These are phyloP conservation scores for Agrilus biguttatus DNA, from an alignment of 2,888 invertebrate species.

Conservation along the genomic window DNA sequence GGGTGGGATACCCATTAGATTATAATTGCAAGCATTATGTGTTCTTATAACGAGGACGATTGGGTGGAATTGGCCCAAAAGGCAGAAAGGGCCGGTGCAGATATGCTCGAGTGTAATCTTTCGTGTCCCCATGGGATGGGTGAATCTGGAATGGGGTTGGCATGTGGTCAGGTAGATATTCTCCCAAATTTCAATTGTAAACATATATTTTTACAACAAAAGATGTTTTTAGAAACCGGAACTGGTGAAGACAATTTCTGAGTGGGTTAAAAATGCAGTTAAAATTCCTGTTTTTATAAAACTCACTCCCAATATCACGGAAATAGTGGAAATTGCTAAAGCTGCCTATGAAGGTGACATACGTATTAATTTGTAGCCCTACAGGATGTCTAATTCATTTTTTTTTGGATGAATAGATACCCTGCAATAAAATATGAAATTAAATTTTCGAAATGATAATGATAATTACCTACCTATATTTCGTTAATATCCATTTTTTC, in stretches of 20 bases:
- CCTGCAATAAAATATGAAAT: too few relatives aligned
- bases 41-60: constrained; percentile 70
- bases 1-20: constrained; percentile 40
- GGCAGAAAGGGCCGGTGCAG: constrained; percentile 75
- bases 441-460: too few relatives aligned
- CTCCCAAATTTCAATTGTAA: background rate
- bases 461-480: too few relatives aligned
- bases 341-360: constrained; percentile 73
- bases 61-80: constrained; percentile 71
- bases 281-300: constrained; percentile 96
- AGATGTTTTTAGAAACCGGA: constrained; percentile 53
- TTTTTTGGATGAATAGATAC: too few relatives aligned
- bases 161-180: constrained; percentile 76
- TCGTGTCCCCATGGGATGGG: constrained; percentile 99
- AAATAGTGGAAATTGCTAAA: constrained; percentile 73
- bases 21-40: constrained; percentile 93
- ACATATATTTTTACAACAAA: background rate
- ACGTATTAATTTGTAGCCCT: background rate
- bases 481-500: too few relatives aligned
- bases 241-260: constrained; percentile 74
- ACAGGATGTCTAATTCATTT: too few relatives aligned
- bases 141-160: constrained; percentile 94
- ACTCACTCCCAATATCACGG: constrained; percentile 94
- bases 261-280: constrained; percentile 76
- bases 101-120: constrained; percentile 89